These are phyloP conservation scores for Venustoraphidia nigricollis DNA, from an alignment of 2,888 invertebrate genomes.

Conservation along the genomic window DNA sequence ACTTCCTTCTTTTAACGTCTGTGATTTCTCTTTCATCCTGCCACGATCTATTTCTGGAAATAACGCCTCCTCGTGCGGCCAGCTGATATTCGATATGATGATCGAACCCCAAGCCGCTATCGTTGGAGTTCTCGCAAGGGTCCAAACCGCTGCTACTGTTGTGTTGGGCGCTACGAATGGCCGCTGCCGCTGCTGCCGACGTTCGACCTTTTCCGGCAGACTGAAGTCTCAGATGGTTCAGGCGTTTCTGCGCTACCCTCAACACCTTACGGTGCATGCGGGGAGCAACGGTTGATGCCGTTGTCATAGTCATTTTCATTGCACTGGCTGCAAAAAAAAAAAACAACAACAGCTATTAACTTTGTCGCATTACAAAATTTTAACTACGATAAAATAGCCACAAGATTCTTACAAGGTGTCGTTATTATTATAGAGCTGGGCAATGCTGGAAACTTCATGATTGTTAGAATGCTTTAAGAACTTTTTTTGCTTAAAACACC, in stretches of 20 bases:
- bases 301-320: conserved; percentile 62
- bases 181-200: conserved; percentile 30
- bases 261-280: conserved; percentile 52
- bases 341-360: not conserved
- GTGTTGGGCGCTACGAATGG: conserved; percentile 28
- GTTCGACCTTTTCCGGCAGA: conserved; percentile 25
- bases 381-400: no score
- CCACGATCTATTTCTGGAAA: conserved; percentile 10
- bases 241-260: conserved; percentile 47
- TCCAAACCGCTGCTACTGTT: conserved; percentile 32
- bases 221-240: conserved; percentile 11
- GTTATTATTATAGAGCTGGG: no score
- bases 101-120: conserved; percentile 77
- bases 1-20: conserved; percentile 41
- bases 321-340: conserved; percentile 16
- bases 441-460: no score
- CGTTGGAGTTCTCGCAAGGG: conserved; percentile 76
- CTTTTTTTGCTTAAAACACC: no score
- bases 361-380: no score
- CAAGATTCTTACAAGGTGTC: no score
- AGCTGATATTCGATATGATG: conserved; percentile 44
- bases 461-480: no score
- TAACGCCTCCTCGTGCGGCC: conserved; percentile 18
- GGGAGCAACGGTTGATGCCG: conserved; percentile 46
- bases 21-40: conserved; percentile 23